Evolutionary conservation across 2,888 invertebrate species (phyloP), one percentile per base, ranked within the genome.

Genomic region (Cryptocheilus praepositus): DNA sequence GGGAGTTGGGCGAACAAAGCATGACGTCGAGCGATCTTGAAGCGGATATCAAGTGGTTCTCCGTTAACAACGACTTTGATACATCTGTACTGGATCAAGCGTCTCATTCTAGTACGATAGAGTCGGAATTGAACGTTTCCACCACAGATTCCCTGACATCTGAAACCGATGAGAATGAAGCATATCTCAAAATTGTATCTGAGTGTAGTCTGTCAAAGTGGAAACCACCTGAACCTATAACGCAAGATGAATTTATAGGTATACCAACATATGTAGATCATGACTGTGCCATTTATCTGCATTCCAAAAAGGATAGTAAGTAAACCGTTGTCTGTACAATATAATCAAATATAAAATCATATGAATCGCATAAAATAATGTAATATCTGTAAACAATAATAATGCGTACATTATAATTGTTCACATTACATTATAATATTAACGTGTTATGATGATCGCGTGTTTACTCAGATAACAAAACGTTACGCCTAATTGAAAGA

Each of bases 241-340:
- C 78, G 0, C 86, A 89, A 58, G 85, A 86, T 0, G 87, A 91
- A 55, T 94, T 95, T 78, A 86, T 90, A 0, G 95, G 90, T 0
- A 83, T 90, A 64, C 91, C 93, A 0, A 94, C 94, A 58, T 92
- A 92, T 85, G 91, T 94, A 0, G 92, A 92, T 80, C 81, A 89
- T 54, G 83, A 90, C 16, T 89, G 89, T n/a, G 70, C 74, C 28
- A 76, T 92, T 21, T 91, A 89, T 73, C 64, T 91, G 7, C 89
- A 90, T 69, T 86, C 89, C 25, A 72, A 79, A 22, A 68, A 67
- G 5, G 46, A 76, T 51, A 74, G 83, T 83, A 77, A 13, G 79
- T 64, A 19, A 28, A 51, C 28, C 2, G 5, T 25, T 2, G 5
- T 5, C 25, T 25, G 5, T 5, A 25, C 5, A 5, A 5, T 25